These are phyloP conservation scores for Tenualosa ilisha DNA, from an alignment of 2,797 vertebrate species.

Conservation along the genomic window DNA sequence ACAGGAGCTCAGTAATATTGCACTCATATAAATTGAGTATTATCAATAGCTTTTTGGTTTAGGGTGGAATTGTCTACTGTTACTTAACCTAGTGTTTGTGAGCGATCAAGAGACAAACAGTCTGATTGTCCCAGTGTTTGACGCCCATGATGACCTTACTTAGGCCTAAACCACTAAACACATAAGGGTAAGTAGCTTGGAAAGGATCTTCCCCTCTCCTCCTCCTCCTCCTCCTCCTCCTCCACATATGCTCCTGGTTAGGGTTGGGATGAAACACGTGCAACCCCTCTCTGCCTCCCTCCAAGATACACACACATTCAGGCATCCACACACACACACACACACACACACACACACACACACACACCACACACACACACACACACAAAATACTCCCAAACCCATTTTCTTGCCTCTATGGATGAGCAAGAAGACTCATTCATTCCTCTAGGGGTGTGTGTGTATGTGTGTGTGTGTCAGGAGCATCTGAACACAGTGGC, in stretches of 20 bases:
- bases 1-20: not conserved
- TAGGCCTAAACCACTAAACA: slow-evolving; percentile 62
- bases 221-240: slow-evolving; percentile 37
- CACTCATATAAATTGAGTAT: not conserved
- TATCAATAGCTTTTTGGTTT: not conserved
- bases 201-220: slow-evolving; percentile 43
- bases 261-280: not conserved
- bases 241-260: slow-evolving; percentile 39
- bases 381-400: not conserved
- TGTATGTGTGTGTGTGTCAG: slow-evolving; percentile 5
- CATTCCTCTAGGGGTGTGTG: slow-evolving; percentile 21
- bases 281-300: not conserved
- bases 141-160: slow-evolving; percentile 59
- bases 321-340: not conserved
- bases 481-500: not conserved
- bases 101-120: slow-evolving; percentile 5
- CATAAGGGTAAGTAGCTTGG: slow-evolving; percentile 69
- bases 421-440: slow-evolving; percentile 23
- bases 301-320: not conserved
- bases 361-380: not conserved
- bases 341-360: not conserved
- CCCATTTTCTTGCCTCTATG: not conserved
- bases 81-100: not conserved
- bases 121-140: slow-evolving; percentile 29
- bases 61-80: not conserved